Evolutionary conservation across 2,888 invertebrate genomes (phyloP), one percentile per base, ranked within the genome.

Genomic region (Reticulitermes lucifugus): DNA sequence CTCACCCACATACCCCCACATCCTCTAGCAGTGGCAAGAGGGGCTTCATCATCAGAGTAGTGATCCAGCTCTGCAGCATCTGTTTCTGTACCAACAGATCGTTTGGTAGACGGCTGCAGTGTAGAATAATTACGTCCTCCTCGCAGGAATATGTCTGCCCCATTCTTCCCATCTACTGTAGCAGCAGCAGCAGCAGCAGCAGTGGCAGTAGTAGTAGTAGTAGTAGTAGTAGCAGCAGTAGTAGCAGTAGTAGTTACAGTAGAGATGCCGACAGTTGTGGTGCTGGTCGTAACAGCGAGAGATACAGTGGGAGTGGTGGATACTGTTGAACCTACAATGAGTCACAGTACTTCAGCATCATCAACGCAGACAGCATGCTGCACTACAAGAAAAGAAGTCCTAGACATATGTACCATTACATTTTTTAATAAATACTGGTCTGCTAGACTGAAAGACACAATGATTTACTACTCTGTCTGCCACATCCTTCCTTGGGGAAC

Each of bases 81-180:
- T 5, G 90, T 89, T 85, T 90, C 90, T 25, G 89, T 89, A 21
- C 89, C 89, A 59, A 89, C 90, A 84, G 89, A 90, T n/a, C 90
- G 89, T 86, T 89, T 90, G 86, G 88, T 89, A 51, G 82, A 46
- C 18, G 91, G 90, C 86, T 91, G 91, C 12, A 91, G 83, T 0
- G 91, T 91, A 46, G 91, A 89, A 83, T 91, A 91, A 87, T 90
- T 89, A n/a, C 90, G 90, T 84, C 89, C 89, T 4, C 90, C 90
- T 85, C 91, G 88, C n/a, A 86, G 59, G 75, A 88, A 88, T 70
- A 84, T 73, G 59, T 85, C 77, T 77, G 77, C 71, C 46, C 35
- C 83, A 29, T 21, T 73, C 55, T 86, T 85, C 43, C 60, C 84
- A 46, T 7, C 46, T 70, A 60, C 75, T 25, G 71, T 9, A 9